Conservation (phyloP, 2,888 invertebrate species). For the Nysson spinosus region DNA sequence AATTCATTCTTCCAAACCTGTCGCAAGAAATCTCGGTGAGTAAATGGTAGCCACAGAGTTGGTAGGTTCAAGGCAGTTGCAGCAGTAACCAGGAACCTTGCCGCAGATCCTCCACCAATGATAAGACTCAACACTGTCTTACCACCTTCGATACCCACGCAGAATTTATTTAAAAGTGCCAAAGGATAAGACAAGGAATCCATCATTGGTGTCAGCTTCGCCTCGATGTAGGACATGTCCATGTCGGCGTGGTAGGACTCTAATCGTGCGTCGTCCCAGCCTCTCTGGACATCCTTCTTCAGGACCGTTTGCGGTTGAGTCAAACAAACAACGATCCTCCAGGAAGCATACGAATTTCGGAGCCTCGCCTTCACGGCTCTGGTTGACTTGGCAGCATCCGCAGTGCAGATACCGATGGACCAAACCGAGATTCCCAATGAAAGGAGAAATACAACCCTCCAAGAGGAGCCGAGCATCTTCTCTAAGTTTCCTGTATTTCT, state of each 20-base stretch:
- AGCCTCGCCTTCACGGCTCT: slow-evolving; percentile 63
- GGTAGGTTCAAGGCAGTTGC: slow-evolving; percentile 72
- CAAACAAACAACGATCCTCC: slow-evolving; percentile 72
- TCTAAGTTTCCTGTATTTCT: slow-evolving; percentile 41
- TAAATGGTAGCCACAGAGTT: slow-evolving; percentile 73
- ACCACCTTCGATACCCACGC: slow-evolving; percentile 70
- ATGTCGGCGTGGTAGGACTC: slow-evolving; percentile 71
- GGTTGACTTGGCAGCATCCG: slow-evolving; percentile 61
- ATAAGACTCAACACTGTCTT: slow-evolving; percentile 70
- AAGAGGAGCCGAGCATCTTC: slow-evolving; percentile 67
- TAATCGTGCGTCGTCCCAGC: slow-evolving; percentile 73
- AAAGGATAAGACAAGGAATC: slow-evolving; percentile 70
- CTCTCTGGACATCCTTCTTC: slow-evolving; percentile 70
- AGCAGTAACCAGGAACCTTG: slow-evolving; percentile 73
- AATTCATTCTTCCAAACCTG: slow-evolving; percentile 62
- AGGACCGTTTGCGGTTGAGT: slow-evolving; percentile 69
- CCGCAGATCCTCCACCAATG: slow-evolving; percentile 73
- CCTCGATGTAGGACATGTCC: slow-evolving; percentile 72
- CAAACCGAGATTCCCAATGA: slow-evolving; percentile 59
- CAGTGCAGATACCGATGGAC: slow-evolving; percentile 52
- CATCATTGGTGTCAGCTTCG: slow-evolving; percentile 60
- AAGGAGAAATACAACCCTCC: slow-evolving; percentile 61
- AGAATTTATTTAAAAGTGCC: slow-evolving; percentile 71
- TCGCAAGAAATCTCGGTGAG: slow-evolving; percentile 72
- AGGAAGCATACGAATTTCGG: slow-evolving; percentile 58